Conservation (phyloP, 2,888 invertebrate genomes). For the Thymelicus acteon region DNA sequence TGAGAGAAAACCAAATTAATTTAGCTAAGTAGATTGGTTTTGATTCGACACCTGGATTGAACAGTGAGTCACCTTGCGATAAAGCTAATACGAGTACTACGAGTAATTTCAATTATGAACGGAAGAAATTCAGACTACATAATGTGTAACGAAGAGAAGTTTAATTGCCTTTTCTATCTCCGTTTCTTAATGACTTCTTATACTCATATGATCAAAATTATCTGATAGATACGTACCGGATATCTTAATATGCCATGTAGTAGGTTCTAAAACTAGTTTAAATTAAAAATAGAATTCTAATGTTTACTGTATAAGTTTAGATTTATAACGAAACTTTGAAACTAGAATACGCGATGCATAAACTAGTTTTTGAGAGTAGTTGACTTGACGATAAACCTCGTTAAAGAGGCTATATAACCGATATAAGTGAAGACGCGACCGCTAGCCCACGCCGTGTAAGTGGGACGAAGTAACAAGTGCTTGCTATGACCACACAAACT, state of each 20-base stretch:
- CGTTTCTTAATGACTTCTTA: neutral
- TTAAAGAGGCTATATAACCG: slow-evolving; percentile 32
- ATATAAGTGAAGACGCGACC: slow-evolving; percentile 36
- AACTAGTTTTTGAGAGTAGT: slow-evolving; percentile 32
- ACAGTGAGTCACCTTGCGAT: slow-evolving; percentile 9
- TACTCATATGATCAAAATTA: neutral
- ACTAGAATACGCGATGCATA: slow-evolving; percentile 28
- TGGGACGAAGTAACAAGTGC: slow-evolving; percentile 33
- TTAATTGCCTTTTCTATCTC: neutral
- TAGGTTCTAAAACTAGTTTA: too few species aligned
- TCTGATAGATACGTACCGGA: neutral
- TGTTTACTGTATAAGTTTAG: neutral
- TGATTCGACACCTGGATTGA: slow-evolving; percentile 6
- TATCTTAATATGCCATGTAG: too few species aligned
- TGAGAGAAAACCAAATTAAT: slow-evolving; percentile 36
- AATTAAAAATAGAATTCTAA: too few species aligned
- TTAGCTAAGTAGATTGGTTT: slow-evolving; percentile 28
- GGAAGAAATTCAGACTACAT: slow-evolving; percentile 3
- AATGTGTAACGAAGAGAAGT: neutral
- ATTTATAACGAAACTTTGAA: slow-evolving; percentile 4
- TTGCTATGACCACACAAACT: slow-evolving; percentile 25
- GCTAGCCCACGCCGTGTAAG: slow-evolving; percentile 26
- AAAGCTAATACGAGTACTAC: slow-evolving; percentile 16
- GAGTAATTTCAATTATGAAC: slow-evolving; percentile 17
- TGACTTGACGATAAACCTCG: slow-evolving; percentile 36